Conservation (phyloP, 2,797 vertebrate species). For the Melanitta fusca region DNA sequence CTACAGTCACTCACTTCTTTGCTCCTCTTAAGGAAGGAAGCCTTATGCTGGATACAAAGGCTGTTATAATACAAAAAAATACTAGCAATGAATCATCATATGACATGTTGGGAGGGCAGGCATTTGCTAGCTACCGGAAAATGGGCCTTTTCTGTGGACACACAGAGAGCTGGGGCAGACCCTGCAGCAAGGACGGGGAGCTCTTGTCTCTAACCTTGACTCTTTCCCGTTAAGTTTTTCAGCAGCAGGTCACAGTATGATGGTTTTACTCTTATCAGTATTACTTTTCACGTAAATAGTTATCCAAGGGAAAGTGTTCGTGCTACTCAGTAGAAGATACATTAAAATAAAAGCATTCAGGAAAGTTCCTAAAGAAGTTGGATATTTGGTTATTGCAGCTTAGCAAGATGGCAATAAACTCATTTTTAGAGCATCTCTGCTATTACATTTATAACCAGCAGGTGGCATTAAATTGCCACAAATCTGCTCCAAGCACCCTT, state of each 20-base stretch:
- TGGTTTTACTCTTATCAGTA: background rate
- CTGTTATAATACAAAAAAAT: background rate
- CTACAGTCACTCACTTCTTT: background rate
- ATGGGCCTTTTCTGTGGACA: fast-evolving
- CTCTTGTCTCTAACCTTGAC: background rate
- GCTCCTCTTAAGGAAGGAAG: background rate
- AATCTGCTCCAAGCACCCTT: background rate
- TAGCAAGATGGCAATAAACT: background rate
- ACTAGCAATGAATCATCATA: background rate
- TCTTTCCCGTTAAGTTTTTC: background rate
- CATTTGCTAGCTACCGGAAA: background rate
- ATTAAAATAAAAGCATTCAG: background rate
- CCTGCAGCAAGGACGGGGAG: fast-evolving
- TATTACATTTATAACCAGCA: constrained; percentile 18
- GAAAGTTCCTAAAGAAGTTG: background rate
- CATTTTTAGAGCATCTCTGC: background rate
- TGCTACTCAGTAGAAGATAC: background rate
- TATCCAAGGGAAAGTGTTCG: background rate
- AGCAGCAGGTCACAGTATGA: background rate
- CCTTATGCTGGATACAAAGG: background rate
- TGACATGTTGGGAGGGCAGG: background rate
- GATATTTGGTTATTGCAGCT: background rate
- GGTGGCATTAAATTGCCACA: constrained; percentile 52
- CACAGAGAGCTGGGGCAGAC: background rate
- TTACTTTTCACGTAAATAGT: background rate